Conservation (phyloP, 2,797 vertebrate genomes). For the Fringilla coelebs region DNA sequence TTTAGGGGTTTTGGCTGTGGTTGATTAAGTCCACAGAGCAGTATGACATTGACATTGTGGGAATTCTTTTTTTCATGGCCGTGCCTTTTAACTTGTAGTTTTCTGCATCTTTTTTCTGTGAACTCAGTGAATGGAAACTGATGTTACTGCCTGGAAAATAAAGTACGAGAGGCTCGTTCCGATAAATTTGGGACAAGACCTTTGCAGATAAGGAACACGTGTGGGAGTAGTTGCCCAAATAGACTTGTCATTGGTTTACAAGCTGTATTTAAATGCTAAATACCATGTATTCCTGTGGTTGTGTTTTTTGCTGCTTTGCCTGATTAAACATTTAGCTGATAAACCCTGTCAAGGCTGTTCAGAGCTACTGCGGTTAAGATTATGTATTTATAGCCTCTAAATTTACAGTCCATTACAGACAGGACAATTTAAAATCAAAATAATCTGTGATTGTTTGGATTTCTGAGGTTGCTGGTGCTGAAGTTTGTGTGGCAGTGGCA, state of each 20-base stretch:
- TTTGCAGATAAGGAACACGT: slow-evolving; percentile 40
- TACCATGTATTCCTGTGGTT: slow-evolving; percentile 38
- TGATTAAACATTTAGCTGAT: slow-evolving; percentile 65
- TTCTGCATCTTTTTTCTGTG: background rate
- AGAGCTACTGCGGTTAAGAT: background rate
- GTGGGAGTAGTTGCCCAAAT: slow-evolving; percentile 34
- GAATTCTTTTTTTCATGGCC: background rate
- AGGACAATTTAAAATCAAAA: background rate
- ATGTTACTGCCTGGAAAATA: slow-evolving; percentile 10
- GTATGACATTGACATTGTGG: background rate
- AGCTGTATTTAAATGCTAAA: slow-evolving; percentile 53
- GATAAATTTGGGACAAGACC: slow-evolving; percentile 21
- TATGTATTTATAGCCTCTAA: background rate
- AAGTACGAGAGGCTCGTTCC: background rate
- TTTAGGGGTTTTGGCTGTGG: background rate
- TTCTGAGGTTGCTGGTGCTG: background rate
- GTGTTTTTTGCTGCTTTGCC: slow-evolving; percentile 36
- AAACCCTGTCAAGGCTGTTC: slow-evolving; percentile 47
- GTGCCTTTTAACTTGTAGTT: background rate
- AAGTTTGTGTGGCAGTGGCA: background rate
- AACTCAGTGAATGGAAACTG: background rate
- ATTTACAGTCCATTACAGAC: slow-evolving; percentile 3
- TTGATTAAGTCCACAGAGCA: background rate
- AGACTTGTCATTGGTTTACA: slow-evolving; percentile 38
- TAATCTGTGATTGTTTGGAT: background rate